Evolutionary conservation across 2,888 invertebrate species (phyloP).

Genomic region (Drosophila basisetae): DNA sequence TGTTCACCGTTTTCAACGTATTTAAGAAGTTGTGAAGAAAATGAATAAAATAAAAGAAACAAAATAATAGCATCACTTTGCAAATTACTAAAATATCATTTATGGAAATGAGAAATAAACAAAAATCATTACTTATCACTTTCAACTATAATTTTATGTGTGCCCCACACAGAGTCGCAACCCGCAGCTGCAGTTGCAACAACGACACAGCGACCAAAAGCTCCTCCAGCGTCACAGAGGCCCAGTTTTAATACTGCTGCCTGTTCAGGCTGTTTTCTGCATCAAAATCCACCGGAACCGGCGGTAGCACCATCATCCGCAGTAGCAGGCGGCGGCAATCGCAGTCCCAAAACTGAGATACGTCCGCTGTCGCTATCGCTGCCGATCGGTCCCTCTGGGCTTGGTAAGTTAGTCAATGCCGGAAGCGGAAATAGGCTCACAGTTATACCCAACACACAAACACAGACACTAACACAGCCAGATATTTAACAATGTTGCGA

Average conservation of each 20-base stretch:
- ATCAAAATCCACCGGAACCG: slow-evolving; percentile 31
- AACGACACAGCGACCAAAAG: slow-evolving; percentile 31
- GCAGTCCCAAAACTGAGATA: slow-evolving; percentile 60
- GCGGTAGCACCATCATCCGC: neutral
- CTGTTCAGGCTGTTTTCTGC: slow-evolving; percentile 79
- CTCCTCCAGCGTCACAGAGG: slow-evolving; percentile 49
- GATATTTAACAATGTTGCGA: slow-evolving; percentile 7
- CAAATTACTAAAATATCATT: neutral
- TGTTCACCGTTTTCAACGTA: neutral
- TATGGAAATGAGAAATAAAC: neutral
- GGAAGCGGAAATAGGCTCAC: slow-evolving; percentile 1
- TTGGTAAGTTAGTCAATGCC: slow-evolving; percentile 37
- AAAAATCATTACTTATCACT: neutral
- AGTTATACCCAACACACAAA: slow-evolving; percentile 12
- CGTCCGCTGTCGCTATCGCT: slow-evolving; percentile 66
- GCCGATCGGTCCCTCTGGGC: slow-evolving; percentile 3
- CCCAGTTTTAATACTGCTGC: slow-evolving; percentile 66
- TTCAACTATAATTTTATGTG: neutral
- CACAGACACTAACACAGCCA: slow-evolving; percentile 13
- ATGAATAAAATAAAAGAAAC: no score
- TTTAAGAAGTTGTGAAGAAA: neutral
- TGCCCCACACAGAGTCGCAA: slow-evolving; percentile 19
- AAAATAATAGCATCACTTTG: neutral
- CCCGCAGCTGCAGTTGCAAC: slow-evolving; percentile 32
- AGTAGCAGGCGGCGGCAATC: neutral